phyloP scores from a whole-genome alignment of 1,140 invertebrate genomes.

The Dysdera silvatica region DNA sequence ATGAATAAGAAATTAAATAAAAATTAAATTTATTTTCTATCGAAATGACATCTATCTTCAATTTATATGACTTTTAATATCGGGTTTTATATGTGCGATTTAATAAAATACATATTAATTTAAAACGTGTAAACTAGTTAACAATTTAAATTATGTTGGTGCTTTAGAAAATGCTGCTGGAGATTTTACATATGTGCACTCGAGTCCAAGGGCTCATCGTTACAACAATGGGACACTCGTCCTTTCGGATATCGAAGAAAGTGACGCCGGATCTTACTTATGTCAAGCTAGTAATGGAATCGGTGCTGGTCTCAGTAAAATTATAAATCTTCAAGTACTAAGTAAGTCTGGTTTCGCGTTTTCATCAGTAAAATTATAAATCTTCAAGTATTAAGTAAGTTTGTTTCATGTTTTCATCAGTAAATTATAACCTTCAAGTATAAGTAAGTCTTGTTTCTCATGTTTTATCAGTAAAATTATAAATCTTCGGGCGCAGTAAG shows the following conservation, averaged over 20 bases:
- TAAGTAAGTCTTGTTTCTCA: background rate
- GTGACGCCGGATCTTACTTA: constrained; percentile 44
- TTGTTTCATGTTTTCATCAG: background rate
- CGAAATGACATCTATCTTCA: too few relatives aligned
- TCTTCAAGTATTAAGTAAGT: background rate
- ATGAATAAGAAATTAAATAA: too few relatives aligned
- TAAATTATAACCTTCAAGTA: background rate
- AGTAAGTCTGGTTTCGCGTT: constrained; percentile 35
- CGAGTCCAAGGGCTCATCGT: constrained; percentile 9
- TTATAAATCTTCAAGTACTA: constrained; percentile 40
- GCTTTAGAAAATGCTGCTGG: constrained; percentile 11
- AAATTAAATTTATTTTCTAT: too few relatives aligned
- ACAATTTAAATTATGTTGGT: too few relatives aligned
- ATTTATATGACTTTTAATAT: too few relatives aligned
- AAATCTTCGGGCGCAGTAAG: background rate
- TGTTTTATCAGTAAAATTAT: background rate
- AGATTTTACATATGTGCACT: constrained; percentile 15
- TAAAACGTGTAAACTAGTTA: too few relatives aligned
- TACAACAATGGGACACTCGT: constrained; percentile 19
- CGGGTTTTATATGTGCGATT: too few relatives aligned
- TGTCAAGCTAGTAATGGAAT: constrained; percentile 44
- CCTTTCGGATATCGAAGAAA: constrained; percentile 32
- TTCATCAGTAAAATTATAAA: background rate
- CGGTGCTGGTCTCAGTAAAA: constrained; percentile 43
- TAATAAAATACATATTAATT: too few relatives aligned